Conservation (phyloP, 2,797 vertebrate genomes). For the Aldrovandia affinis region DNA sequence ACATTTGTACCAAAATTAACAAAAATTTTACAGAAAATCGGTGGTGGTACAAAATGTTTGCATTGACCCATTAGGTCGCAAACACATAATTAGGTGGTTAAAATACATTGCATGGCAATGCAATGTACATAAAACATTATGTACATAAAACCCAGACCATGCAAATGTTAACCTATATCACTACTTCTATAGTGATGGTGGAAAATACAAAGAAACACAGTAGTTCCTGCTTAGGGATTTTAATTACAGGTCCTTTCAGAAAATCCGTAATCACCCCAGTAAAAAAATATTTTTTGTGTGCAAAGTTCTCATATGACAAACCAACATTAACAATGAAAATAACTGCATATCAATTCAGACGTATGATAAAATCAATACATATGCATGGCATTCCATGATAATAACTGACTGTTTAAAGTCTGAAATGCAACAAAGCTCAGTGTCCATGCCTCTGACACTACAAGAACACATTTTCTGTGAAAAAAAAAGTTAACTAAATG, state of each 20-base stretch:
- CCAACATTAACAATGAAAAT: background rate
- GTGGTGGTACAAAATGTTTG: background rate
- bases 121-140: no score
- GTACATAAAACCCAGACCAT: background rate
- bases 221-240: background rate
- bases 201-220: background rate
- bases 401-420: background rate
- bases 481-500: background rate
- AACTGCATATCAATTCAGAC: background rate
- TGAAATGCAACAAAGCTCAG: background rate
- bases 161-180: background rate
- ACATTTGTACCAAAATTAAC: constrained; percentile 67
- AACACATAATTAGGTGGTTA: background rate
- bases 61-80: background rate
- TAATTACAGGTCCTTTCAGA: background rate
- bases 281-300: background rate
- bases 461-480: background rate
- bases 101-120: background rate
- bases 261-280: constrained; percentile 6
- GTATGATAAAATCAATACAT: background rate
- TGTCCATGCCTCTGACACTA: background rate
- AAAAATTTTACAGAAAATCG: constrained; percentile 53
- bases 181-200: background rate
- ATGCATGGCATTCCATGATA: background rate
- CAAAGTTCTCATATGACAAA: background rate